Evolutionary conservation across 2,113 vertebrate genomes (phyloP).

Genomic region (Pseudonaja textilis): DNA sequence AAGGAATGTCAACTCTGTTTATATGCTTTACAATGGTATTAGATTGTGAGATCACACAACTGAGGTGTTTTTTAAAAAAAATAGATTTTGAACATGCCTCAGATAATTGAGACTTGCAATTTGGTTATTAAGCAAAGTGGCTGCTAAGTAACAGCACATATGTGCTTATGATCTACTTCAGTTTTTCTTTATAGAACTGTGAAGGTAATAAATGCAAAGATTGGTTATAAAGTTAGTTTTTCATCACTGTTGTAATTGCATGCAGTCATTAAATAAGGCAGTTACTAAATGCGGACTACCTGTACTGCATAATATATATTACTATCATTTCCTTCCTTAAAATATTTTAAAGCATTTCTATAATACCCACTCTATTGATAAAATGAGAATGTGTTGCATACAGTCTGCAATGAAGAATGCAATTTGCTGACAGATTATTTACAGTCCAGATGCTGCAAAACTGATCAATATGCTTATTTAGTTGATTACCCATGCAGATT

Average conservation of each 20-base stretch:
- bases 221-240: background rate
- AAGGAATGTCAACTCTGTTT: background rate
- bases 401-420: background rate
- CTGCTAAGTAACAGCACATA: background rate
- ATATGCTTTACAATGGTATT: background rate
- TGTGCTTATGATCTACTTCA: background rate
- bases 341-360: background rate
- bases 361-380: background rate
- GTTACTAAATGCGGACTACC: background rate
- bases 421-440: background rate
- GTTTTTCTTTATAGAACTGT: background rate
- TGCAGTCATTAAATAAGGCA: background rate
- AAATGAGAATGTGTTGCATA: background rate
- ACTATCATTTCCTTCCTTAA: background rate
- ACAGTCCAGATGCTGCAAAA: background rate
- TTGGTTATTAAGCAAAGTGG: background rate
- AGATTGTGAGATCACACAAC: background rate
- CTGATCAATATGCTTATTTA: conserved; percentile 1
- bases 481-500: conserved; percentile 5
- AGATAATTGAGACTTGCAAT: background rate
- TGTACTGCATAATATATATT: background rate
- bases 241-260: background rate
- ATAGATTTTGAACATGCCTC: background rate
- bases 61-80: background rate
- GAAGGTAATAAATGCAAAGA: background rate